Evolutionary conservation across 2,888 invertebrate species (phyloP), one percentile per base, ranked within the genome.

Genomic region (Eupithecia subumbrata): DNA sequence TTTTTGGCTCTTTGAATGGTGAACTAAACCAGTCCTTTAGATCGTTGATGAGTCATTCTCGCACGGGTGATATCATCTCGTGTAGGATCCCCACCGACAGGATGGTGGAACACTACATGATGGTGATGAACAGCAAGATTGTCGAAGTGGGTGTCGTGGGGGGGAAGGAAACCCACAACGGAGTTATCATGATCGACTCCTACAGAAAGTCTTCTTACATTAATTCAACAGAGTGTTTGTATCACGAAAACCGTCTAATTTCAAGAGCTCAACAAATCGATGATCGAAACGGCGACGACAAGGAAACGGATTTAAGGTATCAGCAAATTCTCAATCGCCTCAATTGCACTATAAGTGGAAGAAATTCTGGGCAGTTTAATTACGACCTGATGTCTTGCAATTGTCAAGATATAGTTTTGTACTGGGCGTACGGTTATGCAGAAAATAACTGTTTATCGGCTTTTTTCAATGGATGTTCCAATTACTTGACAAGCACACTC

Each of bases 151-250:
- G 56, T 56, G 56, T 56, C 56, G 56, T 56, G 22, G 56, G 56
- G 11, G 56, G 56, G 22, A 56, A 56, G 12, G 56, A 56, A 11
- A 56, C 56, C 7, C 56, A 56, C 56, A 56, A 56, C 12, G 56
- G 56, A 56, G 56, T 56, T 12, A 56, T 56, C 22, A 56, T 22
- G 1, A 22, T 56, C n/a, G 56, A 56, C 56, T 56, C 56, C 8
- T 56, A 56, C 56, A 56, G 56, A 56, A 56, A 52, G 52, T 52
- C 52, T 2, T 52, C 52, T n/a, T 52, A 52, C 52, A 56, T 56
- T 11, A 56, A 56, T 56, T 56, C 56, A 56, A 56, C 56, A 56
- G 56, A 56, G 22, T 56, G 56, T 56, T 56, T 56, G 56, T 7
- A 56, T 56, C 56, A 56, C 5, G 7, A 22, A 22, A 56, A 56